Evolutionary conservation across 2,113 vertebrate genomes (phyloP), one percentile per base, ranked within the genome.

Genomic region (Mastomys natalensis): DNA sequence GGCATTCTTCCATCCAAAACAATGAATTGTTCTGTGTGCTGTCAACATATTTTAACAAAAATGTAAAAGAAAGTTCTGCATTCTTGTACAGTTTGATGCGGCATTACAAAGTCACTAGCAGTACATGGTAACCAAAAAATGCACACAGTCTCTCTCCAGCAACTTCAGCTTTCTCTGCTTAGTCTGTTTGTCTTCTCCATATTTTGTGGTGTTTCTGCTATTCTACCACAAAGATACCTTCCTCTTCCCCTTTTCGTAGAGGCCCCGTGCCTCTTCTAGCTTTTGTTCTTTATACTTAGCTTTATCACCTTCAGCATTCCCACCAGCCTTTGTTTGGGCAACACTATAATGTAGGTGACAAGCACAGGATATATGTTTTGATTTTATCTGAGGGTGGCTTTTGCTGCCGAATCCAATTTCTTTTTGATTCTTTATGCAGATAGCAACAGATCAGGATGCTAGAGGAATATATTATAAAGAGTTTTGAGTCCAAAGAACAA

Each of bases 361-460:
- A 37, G 62, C 43, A 86, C 43, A 66, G 43, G 84, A 31, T 64
- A 21, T 11, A 66, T 68, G 45, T 29, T 37, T 51, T 68, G 84
- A 45, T 68, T 86, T 86, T 51, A 34, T 48, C 17, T 64, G 29
- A 45, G 43, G 43, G 17, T 86, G 15, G 4, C 12, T 66, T 34
- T 62, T 43, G 5, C 19, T 87, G 19, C 16, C 48, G 64, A 6
- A 13, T 55, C 45, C 26, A 40, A n/a, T 53, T 91, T 90, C 74
- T 90, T 96, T 88, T 84, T 72, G 34, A 10, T 80, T 91, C 45
- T 91, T 89, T 60, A 72, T 90, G n/a, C 31, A 74, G n/a, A 51
- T 72, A 82, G 60, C 89, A 82, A 82, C 45, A 90, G 51, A 16
- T 92, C 89, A 96, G 45, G 60, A 82, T 26, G 24, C 13, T 94